A percentile compares a stretch with the other conserved stretches of the same genome.
Conservation (phyloP, 2,113 vertebrate genomes). For the Promerops cafer region DNA sequence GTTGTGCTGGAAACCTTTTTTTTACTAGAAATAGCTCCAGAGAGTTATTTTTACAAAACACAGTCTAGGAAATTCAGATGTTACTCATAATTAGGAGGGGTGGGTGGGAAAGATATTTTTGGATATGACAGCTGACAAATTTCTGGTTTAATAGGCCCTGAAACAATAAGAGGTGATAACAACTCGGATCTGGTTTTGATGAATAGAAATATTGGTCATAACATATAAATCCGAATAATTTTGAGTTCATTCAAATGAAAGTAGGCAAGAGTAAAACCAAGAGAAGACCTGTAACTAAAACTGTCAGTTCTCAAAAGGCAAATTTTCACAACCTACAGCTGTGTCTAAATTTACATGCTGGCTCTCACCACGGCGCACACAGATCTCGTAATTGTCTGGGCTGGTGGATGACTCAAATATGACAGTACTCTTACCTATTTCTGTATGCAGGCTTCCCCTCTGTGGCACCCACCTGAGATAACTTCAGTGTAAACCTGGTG, state of each 20-base stretch:
- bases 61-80: slow-evolving; percentile 11
- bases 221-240: background rate
- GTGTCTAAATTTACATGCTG: background rate
- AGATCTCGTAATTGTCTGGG: slow-evolving; percentile 33
- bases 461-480: background rate
- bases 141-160: background rate
- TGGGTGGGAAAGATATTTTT: background rate
- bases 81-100: background rate
- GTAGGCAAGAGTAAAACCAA: background rate
- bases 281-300: slow-evolving; percentile 12
- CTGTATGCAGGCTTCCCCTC: background rate
- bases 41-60: slow-evolving; percentile 18
- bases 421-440: background rate
- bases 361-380: background rate
- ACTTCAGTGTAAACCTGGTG: background rate
- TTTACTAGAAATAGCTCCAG: background rate
- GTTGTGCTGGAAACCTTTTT: background rate
- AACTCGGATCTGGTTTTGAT: background rate
- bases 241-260: background rate
- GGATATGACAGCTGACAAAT: background rate
- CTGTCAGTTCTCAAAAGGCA: background rate
- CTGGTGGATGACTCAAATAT: background rate
- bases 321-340: background rate
- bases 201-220: background rate
- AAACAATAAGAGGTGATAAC: background rate